Base-by-base conservation (phyloP, 2,888 invertebrate genomes). In the Carabus problematicus region DNA sequence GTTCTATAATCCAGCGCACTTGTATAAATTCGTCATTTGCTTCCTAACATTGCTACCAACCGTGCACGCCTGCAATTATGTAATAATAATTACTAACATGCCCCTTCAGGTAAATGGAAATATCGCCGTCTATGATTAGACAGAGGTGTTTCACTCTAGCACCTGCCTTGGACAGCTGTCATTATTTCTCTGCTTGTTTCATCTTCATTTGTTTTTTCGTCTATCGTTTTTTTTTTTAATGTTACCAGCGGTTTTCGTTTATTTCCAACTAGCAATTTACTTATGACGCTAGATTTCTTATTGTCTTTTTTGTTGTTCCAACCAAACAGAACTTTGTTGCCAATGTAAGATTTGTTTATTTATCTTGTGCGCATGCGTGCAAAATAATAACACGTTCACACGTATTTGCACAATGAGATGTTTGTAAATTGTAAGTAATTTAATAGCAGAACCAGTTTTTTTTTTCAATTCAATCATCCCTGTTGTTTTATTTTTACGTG, bases 111-210 rank as follows among this genome's bases (percentile, higher is more conserved):
- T 29, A 29, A 29, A 29, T 3, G 29, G 29, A 29, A 29, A 29
- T 29, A 29, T 29, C 29, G 29, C 29, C 29, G 29, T 6, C 29
- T 29, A 29, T 29, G 29, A 29, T 6, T 29, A 29, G 29, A 29
- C 29, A 29, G 29, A 29, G 29, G 29, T 6, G 29, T 29, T 29
- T 56, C 55, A 18, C 2, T 18, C 29, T 55, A 18, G 29, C 72
- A 72, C 71, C 71, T 73, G 73, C 72, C 71, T 60, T 64, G 64
- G 68, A 64, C 72, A 72, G 72, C 72, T 72, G 72, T 73, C 73
- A 72, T 73, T 73, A 73, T 64, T 70, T 70, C 66, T 42, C 68
- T 64, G 71, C 69, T 70, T 70, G 67, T 69, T 71, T 64, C 69
- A 70, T 69, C 70, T 71, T 70, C 70, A 61, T 71, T 56, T 69